Evolutionary conservation across 1,140 invertebrate genomes (phyloP).

Genomic region (Brachionus paranguensis): DNA sequence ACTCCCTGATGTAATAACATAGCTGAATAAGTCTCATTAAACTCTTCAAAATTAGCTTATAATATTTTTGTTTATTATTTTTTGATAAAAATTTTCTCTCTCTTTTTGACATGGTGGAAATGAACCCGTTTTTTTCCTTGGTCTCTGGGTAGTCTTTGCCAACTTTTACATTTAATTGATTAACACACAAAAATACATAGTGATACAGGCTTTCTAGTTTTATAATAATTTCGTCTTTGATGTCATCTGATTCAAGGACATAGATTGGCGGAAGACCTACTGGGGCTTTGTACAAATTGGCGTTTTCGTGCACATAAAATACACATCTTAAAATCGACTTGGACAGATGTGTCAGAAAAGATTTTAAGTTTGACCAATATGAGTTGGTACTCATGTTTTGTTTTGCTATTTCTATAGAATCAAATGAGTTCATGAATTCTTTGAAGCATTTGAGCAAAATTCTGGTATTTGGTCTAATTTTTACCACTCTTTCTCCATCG

Average conservation of each 20-base stretch:
- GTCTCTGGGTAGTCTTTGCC: not conserved
- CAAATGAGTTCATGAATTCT: not conserved
- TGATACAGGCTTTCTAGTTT: conserved; percentile 13
- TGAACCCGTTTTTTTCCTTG: not conserved
- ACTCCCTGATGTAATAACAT: not conserved
- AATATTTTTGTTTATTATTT: not conserved
- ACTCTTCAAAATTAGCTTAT: not conserved
- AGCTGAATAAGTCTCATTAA: conserved; percentile 1
- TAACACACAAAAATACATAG: not conserved
- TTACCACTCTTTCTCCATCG: not conserved
- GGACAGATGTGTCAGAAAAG: not conserved
- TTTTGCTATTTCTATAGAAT: not conserved
- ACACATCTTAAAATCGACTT: not conserved
- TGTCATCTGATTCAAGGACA: conserved; percentile 1
- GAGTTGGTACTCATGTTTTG: not conserved
- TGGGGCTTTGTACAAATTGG: not conserved
- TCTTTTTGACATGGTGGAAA: not conserved
- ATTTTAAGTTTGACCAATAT: not conserved
- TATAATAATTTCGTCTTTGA: not conserved
- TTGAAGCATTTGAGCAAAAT: not conserved
- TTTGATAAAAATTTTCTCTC: not conserved
- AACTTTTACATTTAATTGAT: not conserved
- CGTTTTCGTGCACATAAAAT: conserved; percentile 18
- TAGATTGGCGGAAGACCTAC: not conserved
- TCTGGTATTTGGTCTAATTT: conserved; percentile 11